Evolutionary conservation across 1,140 invertebrate species (phyloP), one percentile per base, ranked within the genome.

Genomic region (Aphelinus certus): DNA sequence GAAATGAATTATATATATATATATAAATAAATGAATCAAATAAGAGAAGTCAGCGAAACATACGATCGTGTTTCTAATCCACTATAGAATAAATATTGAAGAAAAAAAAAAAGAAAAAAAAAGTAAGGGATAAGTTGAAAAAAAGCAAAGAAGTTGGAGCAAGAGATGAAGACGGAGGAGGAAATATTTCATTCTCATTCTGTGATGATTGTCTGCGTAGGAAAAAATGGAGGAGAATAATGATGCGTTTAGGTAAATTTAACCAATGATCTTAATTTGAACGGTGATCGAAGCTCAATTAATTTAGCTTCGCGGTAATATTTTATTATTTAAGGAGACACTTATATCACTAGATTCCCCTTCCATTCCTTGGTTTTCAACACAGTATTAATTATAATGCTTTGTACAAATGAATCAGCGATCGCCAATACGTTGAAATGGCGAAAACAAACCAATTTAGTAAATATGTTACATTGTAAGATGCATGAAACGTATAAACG

Each of bases 141-240:
- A 26, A 62, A 57, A 73, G 71, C 58, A 51, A 67, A 78, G 26
- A 65, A 56, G 56, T 66, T 49, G 58, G 47, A 60, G 49, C 47
- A 67, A 73, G 57, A 66, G 49, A 60, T 60, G 63, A 71, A 63
- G 56, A 48, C 6, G 56, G 46, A 66, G 57, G 51, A 77, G 26
- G 55, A 67, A 81, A 82, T 84, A 83, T 85, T 85, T 85, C 80
- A 85, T 85, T 85, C 82, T 84, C 78, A 84, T 84, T 84, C 82
- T 85, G 84, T 86, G 84, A 86, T 85, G 84, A 84, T 78, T 85
- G 81, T 83, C 79, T 80, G 83, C 81, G 82, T 83, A 81, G 77
- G 71, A 73, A 57, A 71, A 57, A 77, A 56, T 26, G 47, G 56
- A 69, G 60, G 75, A 75, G 55, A 56, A 69, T 46, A 75, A 75